Percentiles rank a stretch among this genome's conserved stretches.
Conservation (phyloP, 2,797 vertebrate genomes). For the Geotrypetes seraphini region DNA sequence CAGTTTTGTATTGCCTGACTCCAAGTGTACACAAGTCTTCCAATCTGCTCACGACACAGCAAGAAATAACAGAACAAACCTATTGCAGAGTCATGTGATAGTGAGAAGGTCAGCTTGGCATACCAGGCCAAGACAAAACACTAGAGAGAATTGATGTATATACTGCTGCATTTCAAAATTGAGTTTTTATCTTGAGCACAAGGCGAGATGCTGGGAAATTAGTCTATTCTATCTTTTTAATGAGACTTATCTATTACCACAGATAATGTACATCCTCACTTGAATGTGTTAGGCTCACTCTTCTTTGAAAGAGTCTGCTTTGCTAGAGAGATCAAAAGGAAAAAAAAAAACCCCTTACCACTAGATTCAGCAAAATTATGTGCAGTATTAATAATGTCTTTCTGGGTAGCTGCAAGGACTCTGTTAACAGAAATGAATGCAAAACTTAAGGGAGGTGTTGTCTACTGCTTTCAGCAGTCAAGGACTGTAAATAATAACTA, state of each 20-base stretch:
- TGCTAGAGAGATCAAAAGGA: not conserved
- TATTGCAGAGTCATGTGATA: constrained; percentile 10
- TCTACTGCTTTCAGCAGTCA: not conserved
- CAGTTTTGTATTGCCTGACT: constrained; percentile 2
- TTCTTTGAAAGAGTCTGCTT: not conserved
- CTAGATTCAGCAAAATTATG: not conserved
- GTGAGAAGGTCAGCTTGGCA: not conserved
- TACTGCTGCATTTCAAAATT: constrained; percentile 4
- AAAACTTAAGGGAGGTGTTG: not conserved
- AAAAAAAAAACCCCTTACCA: constrained; percentile 2
- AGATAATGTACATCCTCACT: constrained; percentile 20
- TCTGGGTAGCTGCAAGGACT: too few relatives aligned
- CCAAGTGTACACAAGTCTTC: constrained; percentile 2
- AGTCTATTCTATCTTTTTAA: constrained; percentile 19
- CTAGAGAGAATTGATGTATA: constrained; percentile 1
- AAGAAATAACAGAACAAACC: constrained; percentile 15
- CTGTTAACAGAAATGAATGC: not conserved
- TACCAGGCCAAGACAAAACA: accelerated
- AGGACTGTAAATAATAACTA: not conserved
- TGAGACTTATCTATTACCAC: constrained; percentile 22
- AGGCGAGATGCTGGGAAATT: constrained; percentile 16
- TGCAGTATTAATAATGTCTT: not conserved
- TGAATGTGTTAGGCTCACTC: constrained; percentile 6
- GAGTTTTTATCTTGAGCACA: not conserved
- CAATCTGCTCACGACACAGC: not conserved